Conservation (phyloP, 2,113 vertebrate genomes). For the Heterocephalus glaber region DNA sequence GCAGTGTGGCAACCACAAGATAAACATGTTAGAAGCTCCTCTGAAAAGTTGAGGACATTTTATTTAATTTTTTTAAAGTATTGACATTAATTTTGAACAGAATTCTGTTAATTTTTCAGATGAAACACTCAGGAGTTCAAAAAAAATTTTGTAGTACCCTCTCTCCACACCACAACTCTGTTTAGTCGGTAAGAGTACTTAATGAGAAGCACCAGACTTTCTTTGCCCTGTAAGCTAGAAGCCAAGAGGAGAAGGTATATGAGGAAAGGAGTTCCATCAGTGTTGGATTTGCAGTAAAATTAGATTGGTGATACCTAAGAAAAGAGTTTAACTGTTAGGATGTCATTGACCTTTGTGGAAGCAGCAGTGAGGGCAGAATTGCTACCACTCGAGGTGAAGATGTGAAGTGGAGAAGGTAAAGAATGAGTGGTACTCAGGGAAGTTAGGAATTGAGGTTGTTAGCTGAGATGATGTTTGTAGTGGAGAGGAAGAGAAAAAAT, state of each 20-base stretch:
- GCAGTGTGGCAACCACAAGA: background rate
- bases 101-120: conserved; percentile 9
- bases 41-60: background rate
- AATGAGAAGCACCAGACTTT: background rate
- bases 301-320: background rate
- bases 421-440: background rate
- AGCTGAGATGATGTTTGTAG: background rate
- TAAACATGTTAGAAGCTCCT: background rate
- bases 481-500: background rate
- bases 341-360: background rate
- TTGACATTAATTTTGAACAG: conserved; percentile 34
- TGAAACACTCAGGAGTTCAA: background rate
- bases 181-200: background rate
- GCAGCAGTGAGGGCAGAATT: background rate
- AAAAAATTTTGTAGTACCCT: background rate
- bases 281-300: background rate
- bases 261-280: background rate
- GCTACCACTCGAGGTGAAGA: background rate
- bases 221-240: background rate
- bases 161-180: background rate
- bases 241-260: background rate
- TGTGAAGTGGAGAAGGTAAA: background rate
- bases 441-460: conserved; percentile 23
- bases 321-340: background rate
- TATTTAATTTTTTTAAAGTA: background rate